Base-by-base conservation (phyloP, 2,888 invertebrate genomes). In the Willowsia nigromaculata region DNA sequence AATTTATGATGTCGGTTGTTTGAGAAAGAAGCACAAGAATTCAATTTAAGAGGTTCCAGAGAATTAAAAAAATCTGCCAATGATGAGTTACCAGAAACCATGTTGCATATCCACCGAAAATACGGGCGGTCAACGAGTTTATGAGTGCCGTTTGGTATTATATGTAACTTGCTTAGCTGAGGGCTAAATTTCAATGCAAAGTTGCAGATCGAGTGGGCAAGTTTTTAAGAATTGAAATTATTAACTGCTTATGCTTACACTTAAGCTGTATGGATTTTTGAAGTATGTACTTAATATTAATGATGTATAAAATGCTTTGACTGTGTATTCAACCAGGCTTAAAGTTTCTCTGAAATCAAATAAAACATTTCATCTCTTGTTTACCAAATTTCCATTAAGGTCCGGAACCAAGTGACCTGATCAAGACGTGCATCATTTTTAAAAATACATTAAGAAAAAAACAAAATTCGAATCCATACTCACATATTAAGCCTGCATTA, bases 1-100 rank as follows among this genome's bases (percentile, higher is more conserved):
- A 27, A 40, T 56, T 40, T 62, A 47, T 68, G 83, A 65, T 68
- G 50, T 9, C 7, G 83, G 83, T 65, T 13, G 25, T 25, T 59
- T 22, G 15, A 82, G n/a, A 13, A 68, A 37, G 65, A 68, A 27
- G 30, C 62, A 62, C 27, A 30, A 25, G 25, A 27, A 25, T 25
- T 62, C 37, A 68, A 68, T 68, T 37, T 68, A 40, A 40, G 7
- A 40, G 7, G 22, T 4, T 37, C 18, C 50, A 50, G 43, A 43
- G 13, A 43, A 13, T 43, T 43, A 9, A 1, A 43, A 43, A 13
- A 13, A 6, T 13, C 5, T 43, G 13, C 13, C 11, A 13, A 43
- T 43, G 13, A 43, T n/a, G n/a, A n/a, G n/a, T n/a, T n/a, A n/a
- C n/a, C n/a, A n/a, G n/a, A n/a, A n/a, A n/a, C n/a, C n/a, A n/a